A percentile compares a stretch with the other conserved stretches of the same genome.
Evolutionary conservation across 2,888 invertebrate species (phyloP).

Genomic region (Micoletzkya japonica): DNA sequence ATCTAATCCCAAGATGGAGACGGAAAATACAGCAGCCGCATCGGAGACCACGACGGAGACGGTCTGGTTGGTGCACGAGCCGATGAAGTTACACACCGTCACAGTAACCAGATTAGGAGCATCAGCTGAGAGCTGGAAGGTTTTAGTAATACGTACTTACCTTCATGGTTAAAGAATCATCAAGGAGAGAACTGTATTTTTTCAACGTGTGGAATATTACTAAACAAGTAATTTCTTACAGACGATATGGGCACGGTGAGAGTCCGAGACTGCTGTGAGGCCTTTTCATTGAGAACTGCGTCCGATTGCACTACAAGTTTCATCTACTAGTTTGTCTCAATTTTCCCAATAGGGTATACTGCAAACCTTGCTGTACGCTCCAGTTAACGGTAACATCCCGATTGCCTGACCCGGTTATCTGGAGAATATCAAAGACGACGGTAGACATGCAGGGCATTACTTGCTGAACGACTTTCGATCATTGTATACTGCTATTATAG

Average conservation of each 20-base stretch:
- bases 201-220: no score
- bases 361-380: neutral
- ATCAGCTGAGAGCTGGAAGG: neutral
- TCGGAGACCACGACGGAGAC: neutral
- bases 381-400: constrained; percentile 9
- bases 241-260: neutral
- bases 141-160: neutral
- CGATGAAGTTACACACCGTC: constrained; percentile 8
- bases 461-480: constrained; percentile 2
- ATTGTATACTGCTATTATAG: neutral
- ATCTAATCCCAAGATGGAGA: constrained; percentile 1
- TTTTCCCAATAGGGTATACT: neutral
- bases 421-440: constrained; percentile 5
- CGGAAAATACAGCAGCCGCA: neutral
- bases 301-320: no score
- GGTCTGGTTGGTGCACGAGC: neutral
- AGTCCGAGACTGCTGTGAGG: neutral
- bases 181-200: neutral
- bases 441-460: constrained; percentile 11
- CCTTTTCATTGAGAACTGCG: neutral
- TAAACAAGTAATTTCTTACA: neutral
- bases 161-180: neutral
- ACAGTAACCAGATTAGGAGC: neutral
- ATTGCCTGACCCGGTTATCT: constrained; percentile 5
- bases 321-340: neutral